Evolutionary conservation across 2,113 vertebrate species (phyloP).

Genomic region (Corvus cornix): DNA sequence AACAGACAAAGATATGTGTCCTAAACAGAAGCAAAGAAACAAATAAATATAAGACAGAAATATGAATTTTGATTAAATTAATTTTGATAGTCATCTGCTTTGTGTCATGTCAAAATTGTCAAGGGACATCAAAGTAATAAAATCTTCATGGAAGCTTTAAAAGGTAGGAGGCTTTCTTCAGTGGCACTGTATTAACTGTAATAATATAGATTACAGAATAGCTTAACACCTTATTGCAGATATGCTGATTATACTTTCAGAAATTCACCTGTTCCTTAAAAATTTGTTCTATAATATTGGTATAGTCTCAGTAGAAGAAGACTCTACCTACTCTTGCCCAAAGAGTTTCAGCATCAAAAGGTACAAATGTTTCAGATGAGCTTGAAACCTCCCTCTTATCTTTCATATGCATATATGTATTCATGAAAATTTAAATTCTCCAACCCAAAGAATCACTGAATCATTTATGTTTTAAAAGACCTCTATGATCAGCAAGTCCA

Average conservation of each 20-base stretch:
- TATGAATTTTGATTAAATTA: background rate
- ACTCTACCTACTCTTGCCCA: background rate
- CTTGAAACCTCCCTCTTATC: background rate
- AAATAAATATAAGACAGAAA: background rate
- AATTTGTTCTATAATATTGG: background rate
- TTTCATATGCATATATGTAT: accelerated
- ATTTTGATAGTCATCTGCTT: background rate
- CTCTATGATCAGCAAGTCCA: accelerated
- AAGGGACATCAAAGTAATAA: background rate
- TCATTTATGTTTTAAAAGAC: background rate
- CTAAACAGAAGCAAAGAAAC: background rate
- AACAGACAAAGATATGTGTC: background rate
- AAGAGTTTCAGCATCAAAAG: background rate
- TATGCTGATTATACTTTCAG: background rate
- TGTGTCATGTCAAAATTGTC: background rate
- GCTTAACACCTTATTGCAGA: background rate
- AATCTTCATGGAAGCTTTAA: background rate
- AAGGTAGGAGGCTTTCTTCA: background rate
- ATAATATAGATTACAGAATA: background rate
- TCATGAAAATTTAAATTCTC: background rate
- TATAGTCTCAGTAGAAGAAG: background rate
- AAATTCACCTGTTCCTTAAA: background rate
- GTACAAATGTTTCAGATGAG: background rate
- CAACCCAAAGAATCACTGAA: background rate
- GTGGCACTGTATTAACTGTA: background rate